phyloP scores from a whole-genome alignment of 1,140 invertebrate species.

The Harlomillsia oculata region DNA sequence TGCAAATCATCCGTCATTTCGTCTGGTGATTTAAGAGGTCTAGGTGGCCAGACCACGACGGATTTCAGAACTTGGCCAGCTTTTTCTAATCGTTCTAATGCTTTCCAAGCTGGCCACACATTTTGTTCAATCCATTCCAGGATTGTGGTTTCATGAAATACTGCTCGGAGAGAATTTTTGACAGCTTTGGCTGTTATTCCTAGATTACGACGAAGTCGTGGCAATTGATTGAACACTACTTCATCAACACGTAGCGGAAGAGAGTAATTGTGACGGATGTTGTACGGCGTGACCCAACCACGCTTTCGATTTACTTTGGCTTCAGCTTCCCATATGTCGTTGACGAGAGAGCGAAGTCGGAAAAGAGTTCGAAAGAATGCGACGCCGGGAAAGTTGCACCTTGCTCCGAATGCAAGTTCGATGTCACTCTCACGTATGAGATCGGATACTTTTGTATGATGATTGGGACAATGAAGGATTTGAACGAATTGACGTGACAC shows the following conservation, averaged over 20 bases:
- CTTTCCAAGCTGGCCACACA: constrained; percentile 30
- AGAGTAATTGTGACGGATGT: constrained; percentile 64
- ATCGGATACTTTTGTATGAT: constrained; percentile 8
- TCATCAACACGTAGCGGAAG: constrained; percentile 62
- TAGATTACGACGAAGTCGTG: constrained; percentile 23
- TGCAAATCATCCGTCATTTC: constrained; percentile 27
- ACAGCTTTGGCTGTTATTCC: constrained; percentile 22
- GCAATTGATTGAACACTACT: constrained; percentile 25
- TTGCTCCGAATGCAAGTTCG: constrained; percentile 22
- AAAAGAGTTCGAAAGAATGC: constrained; percentile 32
- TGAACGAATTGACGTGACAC: constrained; percentile 19
- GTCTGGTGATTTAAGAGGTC: constrained; percentile 21
- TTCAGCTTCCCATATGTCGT: constrained; percentile 28
- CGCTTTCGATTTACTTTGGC: constrained; percentile 21
- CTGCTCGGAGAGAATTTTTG: constrained; percentile 23
- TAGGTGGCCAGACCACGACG: constrained; percentile 18
- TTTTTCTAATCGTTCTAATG: constrained; percentile 19
- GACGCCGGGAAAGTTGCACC: constrained; percentile 35
- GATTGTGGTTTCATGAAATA: constrained; percentile 20
- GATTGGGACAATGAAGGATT: constrained; percentile 29
- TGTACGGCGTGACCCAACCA: constrained; percentile 71
- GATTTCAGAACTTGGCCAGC: constrained; percentile 20
- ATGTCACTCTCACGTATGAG: constrained; percentile 19
- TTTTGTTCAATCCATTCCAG: constrained; percentile 35
- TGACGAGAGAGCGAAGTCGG: constrained; percentile 20